These are phyloP conservation scores for Acromyrmex heyeri DNA, from an alignment of 1,140 invertebrate genomes.

Conservation along the genomic window DNA sequence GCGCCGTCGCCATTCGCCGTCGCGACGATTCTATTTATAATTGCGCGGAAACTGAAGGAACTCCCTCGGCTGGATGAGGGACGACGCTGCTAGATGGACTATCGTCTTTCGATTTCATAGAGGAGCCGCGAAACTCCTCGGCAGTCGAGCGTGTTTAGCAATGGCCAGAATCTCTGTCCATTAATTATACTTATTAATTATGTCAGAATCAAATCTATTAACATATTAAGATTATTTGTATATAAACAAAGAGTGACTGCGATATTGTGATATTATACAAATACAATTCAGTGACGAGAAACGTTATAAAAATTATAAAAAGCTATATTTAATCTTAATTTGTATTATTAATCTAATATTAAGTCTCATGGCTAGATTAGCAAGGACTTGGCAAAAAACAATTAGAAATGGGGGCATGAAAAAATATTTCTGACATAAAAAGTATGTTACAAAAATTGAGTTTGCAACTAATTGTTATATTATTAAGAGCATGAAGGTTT, in stretches of 20 bases:
- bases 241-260: background rate
- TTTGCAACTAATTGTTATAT: too few species aligned
- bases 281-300: background rate
- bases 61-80: background rate
- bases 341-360: background rate
- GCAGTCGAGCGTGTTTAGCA: background rate
- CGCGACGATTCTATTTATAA: constrained; percentile 77
- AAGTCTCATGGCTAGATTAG: too few species aligned
- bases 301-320: background rate
- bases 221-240: background rate
- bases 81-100: constrained; percentile 7
- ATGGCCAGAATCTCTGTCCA: background rate
- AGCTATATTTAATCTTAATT: background rate
- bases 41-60: constrained; percentile 57
- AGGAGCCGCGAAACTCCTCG: background rate
- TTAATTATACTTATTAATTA: too few species aligned
- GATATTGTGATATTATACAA: background rate
- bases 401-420: too few species aligned
- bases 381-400: too few species aligned
- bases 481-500: too few species aligned
- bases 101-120: constrained; percentile 27
- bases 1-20: constrained; percentile 72
- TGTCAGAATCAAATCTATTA: background rate
- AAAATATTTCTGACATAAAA: too few species aligned
- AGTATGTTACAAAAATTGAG: too few species aligned